Evolutionary conservation across 1,140 invertebrate species (phyloP).

Genomic region (Dreissena polymorpha): DNA sequence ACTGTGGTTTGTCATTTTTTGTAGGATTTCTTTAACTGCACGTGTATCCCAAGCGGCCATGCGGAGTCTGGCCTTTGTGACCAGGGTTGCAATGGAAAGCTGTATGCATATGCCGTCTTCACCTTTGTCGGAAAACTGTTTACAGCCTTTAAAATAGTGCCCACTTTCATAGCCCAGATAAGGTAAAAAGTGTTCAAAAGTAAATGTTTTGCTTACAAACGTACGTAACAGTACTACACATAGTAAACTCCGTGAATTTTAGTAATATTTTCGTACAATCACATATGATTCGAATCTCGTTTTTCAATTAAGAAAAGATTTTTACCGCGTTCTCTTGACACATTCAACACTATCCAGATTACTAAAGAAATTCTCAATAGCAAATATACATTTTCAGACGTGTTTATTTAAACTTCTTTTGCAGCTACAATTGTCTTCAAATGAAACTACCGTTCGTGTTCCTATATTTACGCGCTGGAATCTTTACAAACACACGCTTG

Average conservation of each 20-base stretch:
- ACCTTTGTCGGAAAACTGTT: slow-evolving; percentile 56
- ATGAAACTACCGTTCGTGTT: no score
- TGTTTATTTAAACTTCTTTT: no score
- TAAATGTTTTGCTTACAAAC: background rate
- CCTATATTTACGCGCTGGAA: no score
- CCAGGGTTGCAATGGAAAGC: slow-evolving; percentile 44
- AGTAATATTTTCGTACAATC: background rate
- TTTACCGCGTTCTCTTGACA: no score
- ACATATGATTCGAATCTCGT: background rate
- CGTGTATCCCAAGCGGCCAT: slow-evolving; percentile 41
- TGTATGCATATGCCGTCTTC: slow-evolving; percentile 54
- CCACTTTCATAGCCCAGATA: slow-evolving; percentile 57
- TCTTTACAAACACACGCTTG: no score
- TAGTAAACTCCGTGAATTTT: background rate
- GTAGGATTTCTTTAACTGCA: slow-evolving; percentile 55
- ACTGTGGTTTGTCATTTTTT: background rate
- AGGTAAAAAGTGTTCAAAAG: slow-evolving; percentile 47
- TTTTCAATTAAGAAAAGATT: no score
- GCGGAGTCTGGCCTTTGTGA: slow-evolving; percentile 61
- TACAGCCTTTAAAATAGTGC: slow-evolving; percentile 55
- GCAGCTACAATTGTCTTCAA: no score
- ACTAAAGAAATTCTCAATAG: no score
- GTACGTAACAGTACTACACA: background rate
- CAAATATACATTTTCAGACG: no score
- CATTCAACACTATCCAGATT: background rate